Evolutionary conservation across 2,797 vertebrate genomes (phyloP).

Genomic region (Enteromius thamalakanensis): DNA sequence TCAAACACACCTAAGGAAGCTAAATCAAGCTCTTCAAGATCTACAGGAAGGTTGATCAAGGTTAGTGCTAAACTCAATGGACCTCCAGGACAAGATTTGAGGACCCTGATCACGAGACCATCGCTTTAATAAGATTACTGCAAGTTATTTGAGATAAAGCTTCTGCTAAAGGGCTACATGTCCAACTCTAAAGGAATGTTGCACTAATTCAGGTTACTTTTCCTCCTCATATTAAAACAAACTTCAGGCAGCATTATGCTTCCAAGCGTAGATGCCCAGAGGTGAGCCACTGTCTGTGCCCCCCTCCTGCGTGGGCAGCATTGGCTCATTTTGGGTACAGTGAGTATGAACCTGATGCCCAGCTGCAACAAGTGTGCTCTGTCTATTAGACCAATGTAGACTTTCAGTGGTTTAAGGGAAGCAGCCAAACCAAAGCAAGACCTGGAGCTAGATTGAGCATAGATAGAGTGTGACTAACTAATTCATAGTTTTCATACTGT

Average conservation of each 20-base stretch:
- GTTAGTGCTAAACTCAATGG: neutral
- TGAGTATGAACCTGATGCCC: slow-evolving; percentile 69
- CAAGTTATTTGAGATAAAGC: neutral
- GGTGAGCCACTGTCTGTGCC: slow-evolving; percentile 65
- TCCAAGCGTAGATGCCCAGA: slow-evolving; percentile 59
- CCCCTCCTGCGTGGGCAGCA: slow-evolving; percentile 63
- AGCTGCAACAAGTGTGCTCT: slow-evolving; percentile 77
- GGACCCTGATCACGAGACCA: neutral
- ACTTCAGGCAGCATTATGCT: slow-evolving; percentile 70
- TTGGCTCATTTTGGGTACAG: slow-evolving; percentile 68
- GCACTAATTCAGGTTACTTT: slow-evolving; percentile 45
- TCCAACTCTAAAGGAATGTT: slow-evolving; percentile 15
- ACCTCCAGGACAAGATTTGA: neutral
- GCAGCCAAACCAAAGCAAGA: slow-evolving; percentile 74
- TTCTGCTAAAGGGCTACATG: neutral
- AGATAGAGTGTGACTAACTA: slow-evolving; percentile 54
- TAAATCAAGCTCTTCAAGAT: neutral
- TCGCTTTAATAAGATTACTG: neutral
- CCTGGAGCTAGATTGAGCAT: slow-evolving; percentile 58
- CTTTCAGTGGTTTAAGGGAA: slow-evolving; percentile 65
- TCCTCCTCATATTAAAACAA: slow-evolving; percentile 69
- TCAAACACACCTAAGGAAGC: neutral
- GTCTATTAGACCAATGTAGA: slow-evolving; percentile 68
- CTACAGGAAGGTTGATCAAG: neutral
- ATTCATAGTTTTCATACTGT: slow-evolving; percentile 44